Percentiles rank a stretch among this genome's conserved stretches.
Conservation (phyloP, 2,888 invertebrate species). For the Philopedon plagiatum region DNA sequence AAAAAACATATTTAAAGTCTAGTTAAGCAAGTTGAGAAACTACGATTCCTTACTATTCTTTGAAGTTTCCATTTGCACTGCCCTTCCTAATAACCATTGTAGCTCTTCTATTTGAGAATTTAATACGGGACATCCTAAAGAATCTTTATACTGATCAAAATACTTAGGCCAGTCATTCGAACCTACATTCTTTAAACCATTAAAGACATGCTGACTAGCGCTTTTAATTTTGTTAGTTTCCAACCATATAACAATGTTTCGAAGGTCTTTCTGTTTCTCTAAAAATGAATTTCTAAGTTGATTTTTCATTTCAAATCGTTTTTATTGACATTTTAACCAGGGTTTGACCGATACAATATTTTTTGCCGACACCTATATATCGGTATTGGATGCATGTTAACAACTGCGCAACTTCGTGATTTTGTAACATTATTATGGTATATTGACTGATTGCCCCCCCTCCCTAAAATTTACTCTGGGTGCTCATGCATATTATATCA, state of each 20-base stretch:
- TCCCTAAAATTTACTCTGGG: too few relatives aligned
- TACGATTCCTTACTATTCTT: slow-evolving; percentile 76
- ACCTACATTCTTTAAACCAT: slow-evolving; percentile 78
- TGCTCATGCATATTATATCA: too few relatives aligned
- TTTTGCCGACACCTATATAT: too few relatives aligned
- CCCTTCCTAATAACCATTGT: slow-evolving; percentile 89
- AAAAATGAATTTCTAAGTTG: slow-evolving; percentile 58
- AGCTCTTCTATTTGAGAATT: slow-evolving; percentile 78
- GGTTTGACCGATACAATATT: too few relatives aligned
- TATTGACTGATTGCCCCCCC: too few relatives aligned
- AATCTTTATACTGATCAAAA: slow-evolving; percentile 81
- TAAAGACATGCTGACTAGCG: slow-evolving; percentile 87
- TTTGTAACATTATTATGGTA: too few relatives aligned
- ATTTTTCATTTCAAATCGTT: slow-evolving; percentile 10
- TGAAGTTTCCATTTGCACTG: slow-evolving; percentile 86
- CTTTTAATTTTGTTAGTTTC: slow-evolving; percentile 95
- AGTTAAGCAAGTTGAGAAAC: slow-evolving; percentile 25
- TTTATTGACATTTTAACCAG: too few relatives aligned
- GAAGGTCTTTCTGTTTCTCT: slow-evolving; percentile 87
- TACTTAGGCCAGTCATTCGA: slow-evolving; percentile 79
- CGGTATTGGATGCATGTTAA: too few relatives aligned
- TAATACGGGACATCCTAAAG: slow-evolving; percentile 80
- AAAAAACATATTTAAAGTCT: slow-evolving; percentile 37
- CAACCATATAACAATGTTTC: slow-evolving; percentile 88
- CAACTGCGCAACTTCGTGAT: too few relatives aligned